Base-by-base conservation (phyloP, 1,140 invertebrate genomes). In the Popillia japonica region DNA sequence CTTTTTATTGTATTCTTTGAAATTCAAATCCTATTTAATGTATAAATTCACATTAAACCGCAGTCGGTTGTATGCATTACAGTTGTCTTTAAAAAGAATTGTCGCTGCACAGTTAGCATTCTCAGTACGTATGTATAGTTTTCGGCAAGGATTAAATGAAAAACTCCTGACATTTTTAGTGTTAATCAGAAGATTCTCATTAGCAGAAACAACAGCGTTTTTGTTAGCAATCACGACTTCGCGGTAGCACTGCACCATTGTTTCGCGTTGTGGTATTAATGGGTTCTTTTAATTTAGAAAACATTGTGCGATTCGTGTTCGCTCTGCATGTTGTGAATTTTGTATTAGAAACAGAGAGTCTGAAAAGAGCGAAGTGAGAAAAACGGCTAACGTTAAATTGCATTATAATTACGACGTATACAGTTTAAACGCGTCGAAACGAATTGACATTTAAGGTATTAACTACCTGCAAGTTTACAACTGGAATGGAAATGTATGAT, bases 181-280 rank as follows among this genome's bases (percentile, higher is more conserved):
- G 61, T 68, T 68, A 68, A 68, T 68, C 61, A 68, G 61, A 68
- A 68, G 61, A 68, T 68, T 68, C 61, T 68, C 61, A 68, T 68
- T 68, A 68, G 27, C 22, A 68, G 22, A 68, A 20, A 68, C 3
- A 68, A 14, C 61, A 23, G 27, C 6, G 61, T 68, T 68, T 68
- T 68, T 68, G 9, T 27, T 68, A 27, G 20, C 14, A 22, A 27
- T 11, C 20, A 8, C 61, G 17, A 22, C 22, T 34, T 68, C 61
- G 20, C 61, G 61, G 61, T 68, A 68, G 22, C 61, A 68, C 22
- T 68, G 61, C 27, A 34, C 61, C 61, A 68, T 68, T 68, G 61
- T 68, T 22, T 68, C 11, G 22, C 61, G 20, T n/a, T n/a, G 61
- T 68, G 22, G 22, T 68, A 68, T 68, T 68, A 68, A 68, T 68